Conservation (phyloP, 2,888 invertebrate species). For the Aphrophora alni region DNA sequence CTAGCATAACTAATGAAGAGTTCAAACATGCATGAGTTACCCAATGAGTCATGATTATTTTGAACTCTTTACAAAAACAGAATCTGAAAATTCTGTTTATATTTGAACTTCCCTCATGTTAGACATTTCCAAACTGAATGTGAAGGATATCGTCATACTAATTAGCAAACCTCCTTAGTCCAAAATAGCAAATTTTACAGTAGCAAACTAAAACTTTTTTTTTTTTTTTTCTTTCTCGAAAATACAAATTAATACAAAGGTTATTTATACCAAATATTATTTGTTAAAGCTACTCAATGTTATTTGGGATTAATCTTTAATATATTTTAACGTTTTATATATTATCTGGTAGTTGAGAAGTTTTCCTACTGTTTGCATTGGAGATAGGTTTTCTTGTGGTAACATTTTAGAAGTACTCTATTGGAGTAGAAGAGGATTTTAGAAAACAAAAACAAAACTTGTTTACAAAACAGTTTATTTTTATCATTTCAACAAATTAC, state of each 20-base stretch:
- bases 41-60: no score
- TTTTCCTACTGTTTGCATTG: background rate
- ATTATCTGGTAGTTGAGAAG: background rate
- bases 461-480: background rate
- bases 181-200: slow-evolving; percentile 16
- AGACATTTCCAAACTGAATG: no score
- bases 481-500: background rate
- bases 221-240: no score
- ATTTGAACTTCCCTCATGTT: no score
- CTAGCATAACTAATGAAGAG: no score
- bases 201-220: background rate
- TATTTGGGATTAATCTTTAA: background rate
- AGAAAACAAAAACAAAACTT: background rate
- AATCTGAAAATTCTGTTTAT: no score
- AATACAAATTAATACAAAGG: background rate
- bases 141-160: background rate
- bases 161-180: slow-evolving; percentile 9
- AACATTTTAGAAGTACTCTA: background rate
- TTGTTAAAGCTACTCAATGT: background rate
- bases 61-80: no score
- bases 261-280: background rate
- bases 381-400: slow-evolving; percentile 6
- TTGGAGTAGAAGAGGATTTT: background rate
- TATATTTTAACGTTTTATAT: background rate
- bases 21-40: no score